These are phyloP conservation scores for Polyodon spathula DNA, from an alignment of 2,113 vertebrate genomes.

Conservation along the genomic window DNA sequence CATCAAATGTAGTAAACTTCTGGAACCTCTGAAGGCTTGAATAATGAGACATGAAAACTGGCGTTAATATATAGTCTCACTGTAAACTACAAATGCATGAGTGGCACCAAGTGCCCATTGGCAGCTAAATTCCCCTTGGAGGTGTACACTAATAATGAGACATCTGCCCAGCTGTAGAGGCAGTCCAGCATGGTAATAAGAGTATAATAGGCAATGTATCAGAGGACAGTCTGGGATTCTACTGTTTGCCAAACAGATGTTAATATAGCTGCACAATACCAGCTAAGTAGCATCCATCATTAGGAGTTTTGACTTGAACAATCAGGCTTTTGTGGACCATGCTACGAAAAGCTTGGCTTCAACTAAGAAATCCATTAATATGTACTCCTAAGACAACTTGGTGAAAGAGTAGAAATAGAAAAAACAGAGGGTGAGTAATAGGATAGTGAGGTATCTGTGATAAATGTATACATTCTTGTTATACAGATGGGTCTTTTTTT, in stretches of 20 bases:
- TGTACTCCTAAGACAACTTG: no score
- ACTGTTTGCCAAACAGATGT: conserved; percentile 6
- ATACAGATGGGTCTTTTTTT: no score
- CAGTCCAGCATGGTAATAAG: background rate
- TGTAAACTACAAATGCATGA: background rate
- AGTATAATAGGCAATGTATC: background rate
- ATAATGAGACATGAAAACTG: background rate
- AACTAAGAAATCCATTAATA: no score
- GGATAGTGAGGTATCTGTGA: no score
- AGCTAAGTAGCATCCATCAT: background rate
- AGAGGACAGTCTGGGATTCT: background rate
- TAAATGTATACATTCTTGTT: no score
- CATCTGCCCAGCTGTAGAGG: background rate
- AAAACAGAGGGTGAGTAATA: no score
- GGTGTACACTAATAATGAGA: background rate
- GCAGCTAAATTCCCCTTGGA: background rate
- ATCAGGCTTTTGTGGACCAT: background rate
- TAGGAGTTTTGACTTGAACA: background rate
- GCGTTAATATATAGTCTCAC: background rate
- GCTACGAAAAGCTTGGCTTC: no score
- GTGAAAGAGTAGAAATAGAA: no score
- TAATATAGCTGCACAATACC: background rate
- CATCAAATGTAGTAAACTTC: no score
- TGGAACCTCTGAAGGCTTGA: no score
- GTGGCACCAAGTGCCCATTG: background rate